A percentile compares a stretch with the other conserved stretches of the same genome.
These are phyloP conservation scores for Porites lobata DNA, from an alignment of 92 coral and sea anemone species.

Conservation along the genomic window DNA sequence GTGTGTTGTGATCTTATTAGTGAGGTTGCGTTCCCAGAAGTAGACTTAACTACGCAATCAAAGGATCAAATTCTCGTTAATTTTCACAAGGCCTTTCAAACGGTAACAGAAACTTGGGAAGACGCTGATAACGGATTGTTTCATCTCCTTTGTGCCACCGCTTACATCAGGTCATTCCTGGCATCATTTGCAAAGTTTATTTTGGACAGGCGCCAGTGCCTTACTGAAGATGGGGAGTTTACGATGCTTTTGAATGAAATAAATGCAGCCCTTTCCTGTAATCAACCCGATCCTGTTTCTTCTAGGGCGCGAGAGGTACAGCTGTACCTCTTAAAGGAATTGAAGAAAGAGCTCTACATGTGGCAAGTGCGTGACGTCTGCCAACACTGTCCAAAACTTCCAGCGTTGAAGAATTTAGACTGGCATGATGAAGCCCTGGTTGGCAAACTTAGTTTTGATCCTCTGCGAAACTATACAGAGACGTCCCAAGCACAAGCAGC, in stretches of 20 bases:
- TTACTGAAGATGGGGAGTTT: conserved; percentile 43
- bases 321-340: conserved; percentile 83
- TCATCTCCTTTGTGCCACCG: conserved; percentile 82
- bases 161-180: conserved; percentile 82
- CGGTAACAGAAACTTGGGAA: conserved; percentile 34
- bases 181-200: conserved; percentile 70
- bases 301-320: conserved; percentile 45
- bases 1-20: conserved; percentile 93
- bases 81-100: conserved; percentile 70
- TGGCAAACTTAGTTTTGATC: conserved; percentile 73
- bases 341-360: conserved; percentile 65
- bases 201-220: conserved; percentile 31
- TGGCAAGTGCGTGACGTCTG: conserved; percentile 72
- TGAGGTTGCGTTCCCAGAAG: conserved; percentile 78
- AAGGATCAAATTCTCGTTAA: conserved; percentile 63
- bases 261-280: conserved; percentile 51
- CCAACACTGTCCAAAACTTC: conserved; percentile 60
- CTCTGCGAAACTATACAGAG: conserved; percentile 43
- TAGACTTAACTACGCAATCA: conserved; percentile 58
- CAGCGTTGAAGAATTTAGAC: conserved; percentile 50
- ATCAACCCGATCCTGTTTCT: conserved; percentile 19
- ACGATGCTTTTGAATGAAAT: conserved; percentile 74
- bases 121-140: conserved; percentile 56
- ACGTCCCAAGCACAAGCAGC: conserved; percentile 72
- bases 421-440: conserved; percentile 51